Percentiles rank a stretch among this genome's conserved stretches.
phyloP scores from a whole-genome alignment of 92 coral and sea anemone genomes.

The Ricordea florida region DNA sequence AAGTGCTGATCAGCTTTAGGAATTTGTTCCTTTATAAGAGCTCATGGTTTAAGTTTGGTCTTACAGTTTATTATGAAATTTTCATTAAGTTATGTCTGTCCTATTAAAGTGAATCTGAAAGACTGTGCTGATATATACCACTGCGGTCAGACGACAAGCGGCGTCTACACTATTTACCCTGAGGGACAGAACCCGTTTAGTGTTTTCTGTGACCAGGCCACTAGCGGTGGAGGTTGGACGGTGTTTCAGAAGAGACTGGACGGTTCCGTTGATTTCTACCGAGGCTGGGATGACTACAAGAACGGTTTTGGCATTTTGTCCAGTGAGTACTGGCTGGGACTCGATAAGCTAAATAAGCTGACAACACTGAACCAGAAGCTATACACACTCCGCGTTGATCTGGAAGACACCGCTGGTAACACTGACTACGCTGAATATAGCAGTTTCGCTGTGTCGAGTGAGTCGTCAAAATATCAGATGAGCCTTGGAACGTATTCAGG shows the following conservation, averaged over 20 bases:
- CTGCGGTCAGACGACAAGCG: background rate
- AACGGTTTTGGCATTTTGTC: constrained; percentile 1
- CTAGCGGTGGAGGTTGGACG: background rate
- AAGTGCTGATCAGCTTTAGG: too few species aligned
- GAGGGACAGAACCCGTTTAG: background rate
- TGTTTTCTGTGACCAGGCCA: background rate
- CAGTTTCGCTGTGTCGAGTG: background rate
- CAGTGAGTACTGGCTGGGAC: constrained; percentile 14
- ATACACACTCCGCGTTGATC: background rate
- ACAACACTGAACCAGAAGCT: background rate
- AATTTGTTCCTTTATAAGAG: too few species aligned
- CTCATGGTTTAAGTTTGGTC: too few species aligned
- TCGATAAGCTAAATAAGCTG: background rate
- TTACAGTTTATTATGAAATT: too few species aligned
- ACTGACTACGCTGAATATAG: background rate
- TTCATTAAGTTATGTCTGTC: too few species aligned
- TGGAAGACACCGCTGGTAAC: background rate
- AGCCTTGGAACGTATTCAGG: background rate
- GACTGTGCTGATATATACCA: background rate
- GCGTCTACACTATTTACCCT: background rate
- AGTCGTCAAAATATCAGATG: background rate
- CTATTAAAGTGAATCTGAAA: background rate
- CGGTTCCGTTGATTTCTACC: constrained; percentile 2
- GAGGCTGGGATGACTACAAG: constrained; percentile 1
- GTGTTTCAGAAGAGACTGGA: background rate